Base-by-base conservation (phyloP, 2,888 invertebrate genomes). In the Mimas tiliae region DNA sequence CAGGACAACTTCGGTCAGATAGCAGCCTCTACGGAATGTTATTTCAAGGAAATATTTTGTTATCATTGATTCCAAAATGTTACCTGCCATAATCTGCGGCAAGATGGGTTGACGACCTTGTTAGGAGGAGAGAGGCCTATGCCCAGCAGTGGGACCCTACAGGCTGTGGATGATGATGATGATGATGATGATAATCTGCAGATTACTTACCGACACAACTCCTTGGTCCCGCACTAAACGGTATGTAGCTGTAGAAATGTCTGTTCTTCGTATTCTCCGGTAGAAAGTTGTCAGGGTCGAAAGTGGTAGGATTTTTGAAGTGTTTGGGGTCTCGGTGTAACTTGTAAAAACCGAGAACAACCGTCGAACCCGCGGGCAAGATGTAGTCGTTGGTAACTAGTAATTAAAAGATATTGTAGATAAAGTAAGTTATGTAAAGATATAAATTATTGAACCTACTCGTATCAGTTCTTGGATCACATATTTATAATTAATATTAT, bases 211-310 rank as follows among this genome's bases (percentile, higher is more conserved):
- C 97, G 27, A 97, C 97, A 83, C 97, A 97, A 75, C 96, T 96
- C 70, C 97, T 94, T 0, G 97, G 97, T 34, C 97, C 97, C 62
- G 97, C 97, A 69, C 96, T 96, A 92, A 97, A 97, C 0, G 97
- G 97, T 65, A 97, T 95, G 79, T 95, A 97, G 69, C 96, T 95
- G 83, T 97, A 97, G 81, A 96, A 97, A 76, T 97, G 97, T 64
- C 97, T 94, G 72, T 96, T 95, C 42, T 95, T 95, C 27, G 96
- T 95, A 66, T 95, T 95, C 80, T 97, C 97, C 0, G 97, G 96
- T 45, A 97, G 85, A 94, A 97, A 97, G 82, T 97, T 96, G 79
- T 97, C 97, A 0, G 97, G 97, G 82, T 97, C 94, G 86, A 96
- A 97, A 69, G 94, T 94, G 0, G 95, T 93, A 0, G 97, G 96